Base-by-base conservation (phyloP, 2,888 invertebrate genomes). In the Pediacus dermestoides region DNA sequence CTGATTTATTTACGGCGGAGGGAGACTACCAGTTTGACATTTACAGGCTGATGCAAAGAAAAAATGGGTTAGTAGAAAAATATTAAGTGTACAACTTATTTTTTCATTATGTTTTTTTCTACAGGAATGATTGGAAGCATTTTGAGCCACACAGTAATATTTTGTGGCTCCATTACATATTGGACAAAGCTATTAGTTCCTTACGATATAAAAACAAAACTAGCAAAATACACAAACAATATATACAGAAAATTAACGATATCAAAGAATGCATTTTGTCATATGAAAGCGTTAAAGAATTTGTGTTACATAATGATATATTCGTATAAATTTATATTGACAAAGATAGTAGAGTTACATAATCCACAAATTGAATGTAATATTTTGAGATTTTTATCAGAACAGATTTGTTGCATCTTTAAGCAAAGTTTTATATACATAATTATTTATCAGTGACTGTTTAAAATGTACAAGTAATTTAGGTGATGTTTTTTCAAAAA, bases 21-120 rank as follows among this genome's bases (percentile, higher is more conserved):
- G 93, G 93, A 7, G 94, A 95, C 69, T 91, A 91, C 66, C 96
- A 97, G 74, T 96, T 92, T 72, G 88, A 94, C 51, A 82, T 97
- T 37, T 97, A 97, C 69, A 76, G 93, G 52, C 76, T 85, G 64
- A 96, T 96, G 95, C 77, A 81, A 53, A 75, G 82, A 40, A 77
- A 78, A 63, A 78, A 88, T 55, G 73, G 77, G 93, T 93, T n/a
- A n/a, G n/a, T n/a, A n/a, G n/a, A n/a, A n/a, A n/a, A n/a, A n/a
- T n/a, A 63, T 74, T 79, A 67, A 15, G 6, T 18, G 15, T 14
- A 3, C 14, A 18, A 2, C 16, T 35, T 28, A 13, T 40, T 27
- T 42, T n/a, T n/a, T n/a, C n/a, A n/a, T n/a, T n/a, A n/a, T n/a
- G n/a, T n/a, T n/a, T n/a, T n/a, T n/a, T n/a, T n/a, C n/a, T n/a